A percentile compares a stretch with the other conserved stretches of the same genome.
Evolutionary conservation across 2,797 vertebrate genomes (phyloP).

Genomic region (Peromyscus melanophrys): DNA sequence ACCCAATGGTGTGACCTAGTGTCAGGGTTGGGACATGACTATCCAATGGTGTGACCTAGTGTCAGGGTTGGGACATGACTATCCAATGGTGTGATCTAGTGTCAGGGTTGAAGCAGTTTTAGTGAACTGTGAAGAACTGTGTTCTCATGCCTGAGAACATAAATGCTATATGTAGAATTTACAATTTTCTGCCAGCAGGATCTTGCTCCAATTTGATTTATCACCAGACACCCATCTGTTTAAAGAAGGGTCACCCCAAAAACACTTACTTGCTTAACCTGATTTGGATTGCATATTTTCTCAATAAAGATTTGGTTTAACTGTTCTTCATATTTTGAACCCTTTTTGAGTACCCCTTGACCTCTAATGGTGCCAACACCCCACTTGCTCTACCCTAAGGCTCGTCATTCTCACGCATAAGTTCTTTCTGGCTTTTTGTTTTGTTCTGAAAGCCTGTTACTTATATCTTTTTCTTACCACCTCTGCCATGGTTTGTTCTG

Average conservation of each 20-base stretch:
- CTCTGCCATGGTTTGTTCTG: neutral
- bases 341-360: neutral
- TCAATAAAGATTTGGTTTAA: slow-evolving; percentile 17
- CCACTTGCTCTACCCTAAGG: neutral
- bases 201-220: neutral
- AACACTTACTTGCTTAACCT: neutral
- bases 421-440: neutral
- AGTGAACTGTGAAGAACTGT: neutral
- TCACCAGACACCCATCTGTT: neutral
- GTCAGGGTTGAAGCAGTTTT: neutral
- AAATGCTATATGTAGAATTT: neutral
- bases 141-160: neutral
- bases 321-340: neutral
- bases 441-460: neutral
- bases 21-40: no score
- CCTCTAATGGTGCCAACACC: neutral
- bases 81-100: neutral
- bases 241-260: neutral
- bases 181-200: neutral
- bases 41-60: accelerated
- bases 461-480: neutral
- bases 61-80: neutral
- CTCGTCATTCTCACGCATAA: neutral
- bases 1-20: neutral
- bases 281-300: neutral